These are phyloP conservation scores for Fundulus diaphanus DNA, from an alignment of 2,797 vertebrate genomes.

Conservation along the genomic window DNA sequence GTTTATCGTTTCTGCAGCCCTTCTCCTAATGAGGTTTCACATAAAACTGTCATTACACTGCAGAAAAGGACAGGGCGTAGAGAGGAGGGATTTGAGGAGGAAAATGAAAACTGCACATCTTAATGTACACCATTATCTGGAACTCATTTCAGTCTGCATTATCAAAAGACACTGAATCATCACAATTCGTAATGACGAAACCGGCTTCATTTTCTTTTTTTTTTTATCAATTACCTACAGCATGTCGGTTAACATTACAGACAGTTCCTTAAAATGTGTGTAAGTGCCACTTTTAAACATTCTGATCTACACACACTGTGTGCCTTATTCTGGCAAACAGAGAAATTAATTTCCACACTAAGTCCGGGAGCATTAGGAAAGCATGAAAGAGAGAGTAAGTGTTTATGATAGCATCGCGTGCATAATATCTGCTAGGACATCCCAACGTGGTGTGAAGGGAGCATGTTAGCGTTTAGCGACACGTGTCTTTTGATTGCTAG, in stretches of 20 bases:
- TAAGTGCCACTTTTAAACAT: neutral
- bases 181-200: slow-evolving; percentile 63
- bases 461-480: slow-evolving; percentile 30
- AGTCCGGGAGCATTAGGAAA: slow-evolving; percentile 34
- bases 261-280: slow-evolving; percentile 34
- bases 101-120: slow-evolving; percentile 64
- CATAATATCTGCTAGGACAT: slow-evolving; percentile 34
- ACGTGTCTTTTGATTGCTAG: slow-evolving; percentile 47
- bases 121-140: slow-evolving; percentile 75
- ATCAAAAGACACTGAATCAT: slow-evolving; percentile 76
- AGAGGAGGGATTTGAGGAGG: slow-evolving; percentile 22
- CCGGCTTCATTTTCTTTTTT: slow-evolving; percentile 44
- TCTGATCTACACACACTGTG: slow-evolving; percentile 7
- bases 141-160: slow-evolving; percentile 62
- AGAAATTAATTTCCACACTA: slow-evolving; percentile 49
- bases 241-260: slow-evolving; percentile 55
- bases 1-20: slow-evolving; percentile 70
- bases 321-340: slow-evolving; percentile 30
- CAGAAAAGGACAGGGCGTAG: slow-evolving; percentile 5
- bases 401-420: slow-evolving; percentile 32
- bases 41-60: slow-evolving; percentile 77
- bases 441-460: slow-evolving; percentile 18
- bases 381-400: slow-evolving; percentile 33
- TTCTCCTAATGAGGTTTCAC: slow-evolving; percentile 76
- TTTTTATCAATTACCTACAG: slow-evolving; percentile 60